Evolutionary conservation across 2,888 invertebrate genomes (phyloP), one percentile per base, ranked within the genome.

Genomic region (Lepidocyrtinus sp.): DNA sequence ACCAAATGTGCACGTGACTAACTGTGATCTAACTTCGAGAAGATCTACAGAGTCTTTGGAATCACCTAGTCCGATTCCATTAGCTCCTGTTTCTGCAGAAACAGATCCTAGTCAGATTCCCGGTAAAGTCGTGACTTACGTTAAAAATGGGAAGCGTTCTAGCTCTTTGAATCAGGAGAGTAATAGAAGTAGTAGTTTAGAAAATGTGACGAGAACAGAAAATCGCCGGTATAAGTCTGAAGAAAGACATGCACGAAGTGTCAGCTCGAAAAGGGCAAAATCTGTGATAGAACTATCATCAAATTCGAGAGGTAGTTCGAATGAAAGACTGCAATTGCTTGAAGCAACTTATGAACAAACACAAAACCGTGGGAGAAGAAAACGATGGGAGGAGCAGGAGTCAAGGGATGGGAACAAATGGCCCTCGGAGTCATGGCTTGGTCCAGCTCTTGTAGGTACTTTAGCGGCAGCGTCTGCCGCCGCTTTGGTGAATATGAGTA

Each of bases 21-120:
- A 63, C 26, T 76, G 76, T 76, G 82, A 82, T 82, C 76, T 82
- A 59, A 82, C 82, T 2, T 45, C 65, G 61, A 61, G 71, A 3
- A 21, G 62, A 21, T 64, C 67, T 19, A 24, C 21, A n/a, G 75
- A 75, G 24, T 59, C 26, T 12, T 21, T 67, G 22, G 65, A 62
- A 1, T 19, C 19, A n/a, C 19, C 64, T 15, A 7, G 2, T 17
- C 55, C 59, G 22, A 27, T 1, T 59, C 55, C 26, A 24, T n/a
- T 21, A 15, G 17, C n/a, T n/a, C n/a, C 9, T 0, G 65, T 45
- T 5, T 50, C 50, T 50, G 24, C 17, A 36, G 24, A 17, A 2
- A 21, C 63, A 3, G 63, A 72, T 17, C 72, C 72, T 24, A 64
- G 72, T 62, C 62, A 36, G 12, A 50, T 50, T 59, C 26, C 27